phyloP scores from a whole-genome alignment of 2,888 invertebrate species.

The Parascotia fuliginaria region DNA sequence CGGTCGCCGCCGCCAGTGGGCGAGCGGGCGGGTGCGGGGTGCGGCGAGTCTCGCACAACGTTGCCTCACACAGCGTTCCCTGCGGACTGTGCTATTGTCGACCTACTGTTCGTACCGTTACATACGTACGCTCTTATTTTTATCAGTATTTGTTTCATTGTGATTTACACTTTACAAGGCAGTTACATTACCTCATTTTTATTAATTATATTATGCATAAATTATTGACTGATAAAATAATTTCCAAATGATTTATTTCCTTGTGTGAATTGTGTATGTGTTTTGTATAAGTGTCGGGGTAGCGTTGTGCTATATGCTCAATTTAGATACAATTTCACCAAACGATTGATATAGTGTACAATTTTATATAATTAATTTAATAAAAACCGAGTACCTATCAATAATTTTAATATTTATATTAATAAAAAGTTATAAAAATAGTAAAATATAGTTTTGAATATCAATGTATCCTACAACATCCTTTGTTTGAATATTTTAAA shows the following conservation, averaged over 20 bases:
- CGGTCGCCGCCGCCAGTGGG: not conserved
- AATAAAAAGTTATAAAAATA: slow-evolving; percentile 81
- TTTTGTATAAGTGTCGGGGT: slow-evolving; percentile 75
- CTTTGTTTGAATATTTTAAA: slow-evolving; percentile 66
- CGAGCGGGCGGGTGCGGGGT: slow-evolving; percentile 47
- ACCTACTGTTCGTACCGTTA: slow-evolving; percentile 36
- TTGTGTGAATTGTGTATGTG: slow-evolving; percentile 77
- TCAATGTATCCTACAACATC: slow-evolving; percentile 57
- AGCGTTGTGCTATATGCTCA: slow-evolving; percentile 86
- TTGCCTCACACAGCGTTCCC: slow-evolving; percentile 77
- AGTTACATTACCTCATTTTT: slow-evolving; percentile 80
- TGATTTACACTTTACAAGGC: slow-evolving; percentile 80
- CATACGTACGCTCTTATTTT: slow-evolving; percentile 63
- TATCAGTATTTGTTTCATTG: slow-evolving; percentile 82
- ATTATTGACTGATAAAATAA: slow-evolving; percentile 83
- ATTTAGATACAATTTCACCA: slow-evolving; percentile 85
- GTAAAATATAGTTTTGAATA: slow-evolving; percentile 54
- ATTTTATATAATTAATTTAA: slow-evolving; percentile 83
- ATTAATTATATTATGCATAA: slow-evolving; percentile 78
- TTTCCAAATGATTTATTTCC: slow-evolving; percentile 83
- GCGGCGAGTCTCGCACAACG: slow-evolving; percentile 71
- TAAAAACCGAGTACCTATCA: slow-evolving; percentile 84
- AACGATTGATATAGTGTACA: slow-evolving; percentile 83
- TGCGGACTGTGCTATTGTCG: slow-evolving; percentile 53
- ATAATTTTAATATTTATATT: slow-evolving; percentile 86